phyloP scores from a whole-genome alignment of 2,113 vertebrate genomes.

The Tonatia bakeri region DNA sequence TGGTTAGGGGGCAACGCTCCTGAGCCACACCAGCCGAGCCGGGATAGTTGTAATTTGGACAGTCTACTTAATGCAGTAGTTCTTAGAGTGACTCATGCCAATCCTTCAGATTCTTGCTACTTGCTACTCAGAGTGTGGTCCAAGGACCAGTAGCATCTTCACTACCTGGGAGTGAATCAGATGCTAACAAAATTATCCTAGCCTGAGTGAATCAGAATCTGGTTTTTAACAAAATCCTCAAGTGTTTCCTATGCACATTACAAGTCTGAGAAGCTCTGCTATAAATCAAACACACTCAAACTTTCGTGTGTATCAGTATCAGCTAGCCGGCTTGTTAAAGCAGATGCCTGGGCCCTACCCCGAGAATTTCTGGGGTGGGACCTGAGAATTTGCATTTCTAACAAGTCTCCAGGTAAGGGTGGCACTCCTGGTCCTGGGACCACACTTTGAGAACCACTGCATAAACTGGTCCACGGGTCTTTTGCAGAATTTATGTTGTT shows the following conservation, averaged over 20 bases:
- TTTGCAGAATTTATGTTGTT: not conserved
- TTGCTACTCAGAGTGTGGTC: not conserved
- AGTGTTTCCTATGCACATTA: not conserved
- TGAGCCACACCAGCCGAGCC: not conserved
- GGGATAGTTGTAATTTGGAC: not conserved
- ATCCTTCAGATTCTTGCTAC: not conserved
- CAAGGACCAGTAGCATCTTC: not conserved
- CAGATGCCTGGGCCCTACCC: not conserved
- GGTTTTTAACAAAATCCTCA: not conserved
- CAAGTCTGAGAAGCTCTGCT: not conserved
- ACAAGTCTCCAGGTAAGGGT: not conserved
- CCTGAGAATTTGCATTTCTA: not conserved
- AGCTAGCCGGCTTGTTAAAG: not conserved
- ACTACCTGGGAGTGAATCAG: not conserved
- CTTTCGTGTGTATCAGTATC: not conserved
- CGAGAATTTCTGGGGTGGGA: not conserved
- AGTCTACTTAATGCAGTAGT: not conserved
- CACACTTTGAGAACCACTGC: not conserved
- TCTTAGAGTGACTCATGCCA: not conserved
- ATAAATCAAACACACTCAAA: not conserved
- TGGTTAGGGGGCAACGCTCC: too few relatives aligned
- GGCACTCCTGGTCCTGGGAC: not conserved
- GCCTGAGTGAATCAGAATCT: not conserved
- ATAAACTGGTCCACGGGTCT: not conserved
- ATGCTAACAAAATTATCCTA: not conserved